Base-by-base conservation (phyloP, 2,113 vertebrate genomes). In the Hassar affinis region DNA sequence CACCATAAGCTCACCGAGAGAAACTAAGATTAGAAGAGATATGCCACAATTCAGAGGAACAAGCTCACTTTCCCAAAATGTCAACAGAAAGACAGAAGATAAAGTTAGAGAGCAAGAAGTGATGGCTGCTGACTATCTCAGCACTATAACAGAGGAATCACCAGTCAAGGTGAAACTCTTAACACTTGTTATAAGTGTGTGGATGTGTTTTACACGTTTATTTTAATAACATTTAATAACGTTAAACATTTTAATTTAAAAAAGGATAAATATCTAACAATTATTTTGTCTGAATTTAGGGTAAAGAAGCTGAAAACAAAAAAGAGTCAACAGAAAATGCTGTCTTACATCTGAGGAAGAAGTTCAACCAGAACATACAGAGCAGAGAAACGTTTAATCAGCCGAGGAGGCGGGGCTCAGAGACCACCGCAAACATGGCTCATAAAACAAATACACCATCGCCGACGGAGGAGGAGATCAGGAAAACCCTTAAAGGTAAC, bases 291-390 rank as follows among this genome's bases (percentile, higher is more conserved):
- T 3, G 94, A 90, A 83, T 38, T 94, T 52, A 87, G 91, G 15
- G 90, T 90, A 0, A 82, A 93, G 86, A 89, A 3, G 62, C 83
- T 17, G 89, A 86, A 0, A 6, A 86, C 42, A 42, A 85, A 4
- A n/a, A 1, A 1, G 91, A 93, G 76, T 80, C 78, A 38, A 59
- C 68, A 0, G 92, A 94, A 86, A 96, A 92, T 88, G 96, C 94
- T 90, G 97, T 99, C 33, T 96, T 95, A 68, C 92, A 96, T 87
- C 91, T 99, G 88, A 97, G 96, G 0, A 95, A 96, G 11, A 95
- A 95, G 83, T 99, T 96, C 91, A 98, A 96, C 90, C 96, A 97
- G 82, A 91, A 95, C 38, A 94, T 97, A 85, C 97, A 95, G 91
- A 92, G 85, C 52, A 90, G 79, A 80, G 91, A 35, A 64, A 89